These are phyloP conservation scores for Leptobrachium leishanense DNA, from an alignment of 2,113 vertebrate species.

Conservation along the genomic window DNA sequence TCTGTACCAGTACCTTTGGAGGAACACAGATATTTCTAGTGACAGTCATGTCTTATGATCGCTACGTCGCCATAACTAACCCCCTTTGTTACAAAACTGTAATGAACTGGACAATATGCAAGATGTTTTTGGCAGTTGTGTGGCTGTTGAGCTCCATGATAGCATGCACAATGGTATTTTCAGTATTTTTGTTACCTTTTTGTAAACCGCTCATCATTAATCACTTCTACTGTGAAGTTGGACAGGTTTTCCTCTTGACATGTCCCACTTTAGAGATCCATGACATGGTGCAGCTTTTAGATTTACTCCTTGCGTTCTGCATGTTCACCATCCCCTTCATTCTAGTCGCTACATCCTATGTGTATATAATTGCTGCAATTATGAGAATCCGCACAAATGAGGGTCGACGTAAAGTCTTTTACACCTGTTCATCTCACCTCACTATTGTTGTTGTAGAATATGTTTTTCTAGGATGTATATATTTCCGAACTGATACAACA, in stretches of 20 bases:
- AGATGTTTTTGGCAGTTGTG: slow-evolving; percentile 37
- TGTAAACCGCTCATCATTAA: slow-evolving; percentile 43
- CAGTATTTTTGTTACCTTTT: slow-evolving; percentile 57
- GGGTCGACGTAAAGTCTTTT: slow-evolving; percentile 36
- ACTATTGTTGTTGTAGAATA: slow-evolving; percentile 1
- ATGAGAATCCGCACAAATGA: slow-evolving; percentile 36
- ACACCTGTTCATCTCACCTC: slow-evolving; percentile 31
- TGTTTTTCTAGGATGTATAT: neutral
- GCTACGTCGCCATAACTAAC: slow-evolving; percentile 52
- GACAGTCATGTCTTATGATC: slow-evolving; percentile 56
- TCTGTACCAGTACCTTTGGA: slow-evolving; percentile 51
- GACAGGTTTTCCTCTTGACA: slow-evolving; percentile 39
- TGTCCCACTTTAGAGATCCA: neutral
- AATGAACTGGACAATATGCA: slow-evolving; percentile 46
- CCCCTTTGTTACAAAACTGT: slow-evolving; percentile 53
- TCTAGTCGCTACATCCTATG: slow-evolving; percentile 20
- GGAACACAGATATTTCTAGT: slow-evolving; percentile 53
- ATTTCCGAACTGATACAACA: neutral
- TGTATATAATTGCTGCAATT: slow-evolving; percentile 27
- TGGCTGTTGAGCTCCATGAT: slow-evolving; percentile 45
- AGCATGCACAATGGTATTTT: slow-evolving; percentile 43
- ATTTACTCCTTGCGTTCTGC: slow-evolving; percentile 7
- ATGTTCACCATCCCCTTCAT: slow-evolving; percentile 22
- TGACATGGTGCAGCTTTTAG: neutral
- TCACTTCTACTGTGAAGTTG: slow-evolving; percentile 57